Evolutionary conservation across 2,888 invertebrate genomes (phyloP).

Genomic region (Globia sparganii): DNA sequence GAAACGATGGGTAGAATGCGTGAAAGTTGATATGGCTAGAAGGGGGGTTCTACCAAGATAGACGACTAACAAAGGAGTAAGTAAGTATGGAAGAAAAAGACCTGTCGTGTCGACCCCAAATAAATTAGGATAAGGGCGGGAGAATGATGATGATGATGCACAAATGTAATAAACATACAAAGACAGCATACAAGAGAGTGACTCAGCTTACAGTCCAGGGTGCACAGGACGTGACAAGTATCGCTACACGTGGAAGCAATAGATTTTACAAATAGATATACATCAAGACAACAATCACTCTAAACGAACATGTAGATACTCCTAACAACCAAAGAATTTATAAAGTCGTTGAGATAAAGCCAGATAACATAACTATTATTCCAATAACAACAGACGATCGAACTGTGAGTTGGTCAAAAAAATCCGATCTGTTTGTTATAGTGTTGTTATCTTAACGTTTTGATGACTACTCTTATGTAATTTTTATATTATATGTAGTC

Average conservation of each 20-base stretch:
- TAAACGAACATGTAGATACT: not conserved
- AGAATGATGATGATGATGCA: not conserved
- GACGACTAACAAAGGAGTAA: not conserved
- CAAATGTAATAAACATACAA: not conserved
- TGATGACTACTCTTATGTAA: not conserved
- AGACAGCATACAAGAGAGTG: not conserved
- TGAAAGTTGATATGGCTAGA: not conserved
- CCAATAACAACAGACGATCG: constrained; percentile 31
- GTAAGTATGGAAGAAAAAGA: not conserved
- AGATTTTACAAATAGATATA: not conserved
- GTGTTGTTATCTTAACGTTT: constrained; percentile 18
- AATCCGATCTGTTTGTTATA: constrained; percentile 43
- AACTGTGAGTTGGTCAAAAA: constrained; percentile 58
- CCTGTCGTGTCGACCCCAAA: no score
- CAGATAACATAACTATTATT: constrained; percentile 53
- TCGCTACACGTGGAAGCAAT: constrained; percentile 2
- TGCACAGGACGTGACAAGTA: not conserved
- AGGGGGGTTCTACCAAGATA: no score
- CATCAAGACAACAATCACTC: constrained; percentile 19
- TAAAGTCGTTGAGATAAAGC: constrained; percentile 40
- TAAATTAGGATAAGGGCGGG: no score
- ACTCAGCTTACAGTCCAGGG: not conserved
- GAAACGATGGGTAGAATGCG: not conserved
- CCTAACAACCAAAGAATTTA: constrained; percentile 23
- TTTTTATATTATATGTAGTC: not conserved